Evolutionary conservation across 2,113 vertebrate genomes (phyloP).

Genomic region (Vulpes vulpes): DNA sequence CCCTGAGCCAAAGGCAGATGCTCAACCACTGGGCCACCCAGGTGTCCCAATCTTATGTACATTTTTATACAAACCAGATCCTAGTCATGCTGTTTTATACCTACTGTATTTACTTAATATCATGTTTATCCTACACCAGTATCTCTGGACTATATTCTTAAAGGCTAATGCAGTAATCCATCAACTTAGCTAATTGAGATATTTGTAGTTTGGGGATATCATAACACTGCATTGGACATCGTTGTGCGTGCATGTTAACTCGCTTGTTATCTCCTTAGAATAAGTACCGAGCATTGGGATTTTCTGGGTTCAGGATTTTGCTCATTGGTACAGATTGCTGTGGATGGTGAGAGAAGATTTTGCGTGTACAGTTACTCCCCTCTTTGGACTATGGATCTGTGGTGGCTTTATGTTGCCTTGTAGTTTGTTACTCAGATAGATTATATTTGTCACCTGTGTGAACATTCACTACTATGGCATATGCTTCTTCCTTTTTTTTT

Average conservation of each 20-base stretch:
- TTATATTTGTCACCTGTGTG: background rate
- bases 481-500: background rate
- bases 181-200: background rate
- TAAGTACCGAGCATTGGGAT: background rate
- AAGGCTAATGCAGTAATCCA: background rate
- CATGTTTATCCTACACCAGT: background rate
- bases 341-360: background rate
- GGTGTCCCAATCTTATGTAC: background rate
- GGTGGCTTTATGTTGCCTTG: background rate
- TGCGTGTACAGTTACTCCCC: background rate
- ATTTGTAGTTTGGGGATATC: constrained; percentile 5
- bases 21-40: no score
- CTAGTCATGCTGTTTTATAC: constrained; percentile 7
- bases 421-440: background rate
- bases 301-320: background rate
- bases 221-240: background rate
- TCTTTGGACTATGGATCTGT: background rate
- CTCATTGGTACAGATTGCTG: background rate
- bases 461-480: background rate
- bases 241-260: background rate
- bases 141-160: background rate
- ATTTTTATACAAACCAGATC: background rate
- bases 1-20: no score
- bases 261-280: background rate
- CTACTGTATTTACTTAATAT: background rate